These are phyloP conservation scores for Tiliacea aurago DNA, from an alignment of 2,888 invertebrate genomes.

Conservation along the genomic window DNA sequence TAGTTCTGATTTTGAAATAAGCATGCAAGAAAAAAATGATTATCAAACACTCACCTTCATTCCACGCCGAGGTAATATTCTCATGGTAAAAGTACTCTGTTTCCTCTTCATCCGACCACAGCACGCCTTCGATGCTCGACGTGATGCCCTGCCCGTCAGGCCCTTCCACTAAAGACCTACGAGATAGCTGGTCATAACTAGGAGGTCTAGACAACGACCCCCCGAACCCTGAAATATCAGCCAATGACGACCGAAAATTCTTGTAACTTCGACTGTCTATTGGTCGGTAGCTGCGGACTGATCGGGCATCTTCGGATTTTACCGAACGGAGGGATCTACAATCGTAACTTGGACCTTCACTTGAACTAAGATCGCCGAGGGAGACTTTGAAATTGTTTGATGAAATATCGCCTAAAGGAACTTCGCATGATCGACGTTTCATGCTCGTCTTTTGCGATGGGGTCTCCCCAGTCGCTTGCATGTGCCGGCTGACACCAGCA, in stretches of 20 bases:
- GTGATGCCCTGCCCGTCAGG: slow-evolving; percentile 82
- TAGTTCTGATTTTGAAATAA: too few species aligned
- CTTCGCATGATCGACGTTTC: slow-evolving; percentile 87
- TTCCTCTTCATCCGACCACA: slow-evolving; percentile 90
- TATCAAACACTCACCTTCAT: slow-evolving; percentile 81
- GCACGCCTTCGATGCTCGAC: slow-evolving; percentile 89
- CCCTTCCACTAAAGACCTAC: slow-evolving; percentile 85
- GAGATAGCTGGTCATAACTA: slow-evolving; percentile 86
- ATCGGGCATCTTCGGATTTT: slow-evolving; percentile 83
- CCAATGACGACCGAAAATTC: slow-evolving; percentile 85
- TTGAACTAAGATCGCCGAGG: slow-evolving; percentile 81
- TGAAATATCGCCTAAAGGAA: slow-evolving; percentile 86
- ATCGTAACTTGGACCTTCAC: slow-evolving; percentile 81
- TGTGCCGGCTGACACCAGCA: slow-evolving; percentile 87
- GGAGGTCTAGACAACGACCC: slow-evolving; percentile 82
- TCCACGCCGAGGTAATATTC: slow-evolving; percentile 87
- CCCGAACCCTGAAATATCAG: slow-evolving; percentile 79
- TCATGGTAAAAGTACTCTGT: slow-evolving; percentile 89
- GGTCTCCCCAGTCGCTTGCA: slow-evolving; percentile 87
- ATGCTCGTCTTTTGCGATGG: slow-evolving; percentile 87
- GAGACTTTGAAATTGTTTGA: slow-evolving; percentile 88
- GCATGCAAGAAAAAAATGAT: too few species aligned
- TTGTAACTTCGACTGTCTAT: slow-evolving; percentile 87
- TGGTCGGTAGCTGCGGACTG: slow-evolving; percentile 81
- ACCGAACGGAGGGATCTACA: slow-evolving; percentile 82